Evolutionary conservation across 2,113 vertebrate genomes (phyloP), one percentile per base, ranked within the genome.

Genomic region (Globicephala melas): DNA sequence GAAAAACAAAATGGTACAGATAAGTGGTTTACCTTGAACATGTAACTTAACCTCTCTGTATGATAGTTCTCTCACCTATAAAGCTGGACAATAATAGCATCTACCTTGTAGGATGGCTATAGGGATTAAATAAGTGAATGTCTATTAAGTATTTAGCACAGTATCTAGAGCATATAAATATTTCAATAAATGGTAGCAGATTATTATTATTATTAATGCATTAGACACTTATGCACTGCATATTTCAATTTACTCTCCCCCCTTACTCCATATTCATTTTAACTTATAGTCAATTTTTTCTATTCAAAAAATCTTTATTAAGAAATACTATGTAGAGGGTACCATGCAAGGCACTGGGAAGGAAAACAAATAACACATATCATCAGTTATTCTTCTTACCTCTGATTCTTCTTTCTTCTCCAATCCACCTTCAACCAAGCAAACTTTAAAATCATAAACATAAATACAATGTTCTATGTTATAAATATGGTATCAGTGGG

Each of bases 361-460:
- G 50, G 20, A 67, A 81, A 58, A 94, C 26, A 53, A 84, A 38
- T 38, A 83, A 77, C 28, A 77, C 36, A 91, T n/a, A 82, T 60
- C 28, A 14, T 55, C 41, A 62, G 62, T 55, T 25, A 86, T 70
- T 62, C 53, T 89, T 85, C 11, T 85, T 77, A 26, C 17, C n/a
- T 63, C 47, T 28, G 65, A 79, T 63, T 63, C 44, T 89, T 23
- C 31, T 84, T 96, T 83, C n/a, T 60, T 92, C 82, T 77, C 8
- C 23, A 92, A 44, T 21, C 68, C 3, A 76, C 50, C 33, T n/a
- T 70, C n/a, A 88, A 92, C 68, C 53, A 92, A 94, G 60, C n/a
- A 95, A 90, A 89, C 26, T 84, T 93, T 71, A 89, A 93, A 77
- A 89, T 63, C 41, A 89, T 31, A 77, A 76, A 91, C 28, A 79